These are phyloP conservation scores for Porphyrio hochstetteri DNA, from an alignment of 2,113 vertebrate genomes.

Conservation along the genomic window DNA sequence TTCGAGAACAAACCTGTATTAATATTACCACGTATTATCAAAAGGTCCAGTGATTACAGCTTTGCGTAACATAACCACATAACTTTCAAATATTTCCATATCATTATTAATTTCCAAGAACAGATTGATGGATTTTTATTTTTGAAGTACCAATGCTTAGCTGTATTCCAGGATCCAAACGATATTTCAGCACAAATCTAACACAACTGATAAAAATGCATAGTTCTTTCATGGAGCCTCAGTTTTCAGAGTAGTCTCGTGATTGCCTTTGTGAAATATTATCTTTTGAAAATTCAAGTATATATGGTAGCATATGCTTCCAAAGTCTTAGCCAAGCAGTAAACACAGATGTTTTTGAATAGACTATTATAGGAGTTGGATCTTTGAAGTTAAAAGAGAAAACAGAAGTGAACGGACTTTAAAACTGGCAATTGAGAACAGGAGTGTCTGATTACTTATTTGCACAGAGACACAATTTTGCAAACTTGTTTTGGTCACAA, in stretches of 20 bases:
- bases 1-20: constrained; percentile 41
- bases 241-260: constrained; percentile 21
- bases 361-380: not conserved
- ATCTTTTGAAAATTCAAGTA: constrained; percentile 32
- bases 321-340: not conserved
- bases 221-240: constrained; percentile 15
- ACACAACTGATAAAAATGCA: constrained; percentile 34
- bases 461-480: not conserved
- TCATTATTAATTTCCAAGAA: constrained; percentile 26
- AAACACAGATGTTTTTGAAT: not conserved
- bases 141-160: constrained; percentile 21
- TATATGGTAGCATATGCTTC: not conserved
- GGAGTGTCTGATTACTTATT: not conserved
- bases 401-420: not conserved
- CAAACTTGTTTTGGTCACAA: not conserved
- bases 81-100: constrained; percentile 28
- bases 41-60: not conserved
- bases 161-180: constrained; percentile 6
- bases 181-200: not conserved
- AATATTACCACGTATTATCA: constrained; percentile 32
- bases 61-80: constrained; percentile 6
- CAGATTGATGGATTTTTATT: not conserved
- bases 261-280: constrained; percentile 20
- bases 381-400: not conserved
- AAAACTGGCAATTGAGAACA: constrained; percentile 11